phyloP scores from a whole-genome alignment of 2,113 vertebrate species.

The Dinomys branickii region DNA sequence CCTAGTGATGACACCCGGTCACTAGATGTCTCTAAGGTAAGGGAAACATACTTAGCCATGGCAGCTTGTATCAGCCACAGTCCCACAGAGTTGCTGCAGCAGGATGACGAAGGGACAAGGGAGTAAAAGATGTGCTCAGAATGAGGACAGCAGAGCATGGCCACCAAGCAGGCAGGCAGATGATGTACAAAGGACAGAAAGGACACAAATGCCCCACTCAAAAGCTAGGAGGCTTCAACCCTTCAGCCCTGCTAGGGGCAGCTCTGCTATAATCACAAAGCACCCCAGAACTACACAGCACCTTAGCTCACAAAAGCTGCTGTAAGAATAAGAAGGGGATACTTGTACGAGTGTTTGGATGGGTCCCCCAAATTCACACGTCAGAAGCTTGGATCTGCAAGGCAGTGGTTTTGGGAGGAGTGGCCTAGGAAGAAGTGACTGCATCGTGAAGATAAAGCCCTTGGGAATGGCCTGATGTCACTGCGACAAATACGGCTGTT shows the following conservation, averaged over 20 bases:
- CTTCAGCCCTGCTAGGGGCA: accelerated
- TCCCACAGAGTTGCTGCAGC: background rate
- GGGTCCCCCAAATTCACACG: background rate
- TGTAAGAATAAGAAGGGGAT: background rate
- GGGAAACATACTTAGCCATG: background rate
- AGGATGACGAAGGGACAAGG: background rate
- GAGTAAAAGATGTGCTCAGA: background rate
- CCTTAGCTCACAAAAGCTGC: background rate
- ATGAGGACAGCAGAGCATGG: background rate
- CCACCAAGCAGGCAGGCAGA: background rate
- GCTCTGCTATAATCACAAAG: no score
- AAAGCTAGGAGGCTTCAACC: no score
- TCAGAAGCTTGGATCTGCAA: background rate
- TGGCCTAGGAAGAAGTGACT: background rate
- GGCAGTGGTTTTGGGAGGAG: background rate
- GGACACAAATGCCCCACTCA: background rate
- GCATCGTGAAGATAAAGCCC: background rate
- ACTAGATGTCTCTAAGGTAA: background rate
- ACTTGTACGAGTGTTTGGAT: background rate
- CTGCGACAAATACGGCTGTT: background rate
- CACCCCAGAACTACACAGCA: background rate
- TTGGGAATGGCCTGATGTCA: background rate
- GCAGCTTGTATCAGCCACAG: background rate
- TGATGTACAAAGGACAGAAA: background rate
- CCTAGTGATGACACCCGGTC: background rate